Base-by-base conservation (phyloP, 2,888 invertebrate genomes). In the Clivina fossor region DNA sequence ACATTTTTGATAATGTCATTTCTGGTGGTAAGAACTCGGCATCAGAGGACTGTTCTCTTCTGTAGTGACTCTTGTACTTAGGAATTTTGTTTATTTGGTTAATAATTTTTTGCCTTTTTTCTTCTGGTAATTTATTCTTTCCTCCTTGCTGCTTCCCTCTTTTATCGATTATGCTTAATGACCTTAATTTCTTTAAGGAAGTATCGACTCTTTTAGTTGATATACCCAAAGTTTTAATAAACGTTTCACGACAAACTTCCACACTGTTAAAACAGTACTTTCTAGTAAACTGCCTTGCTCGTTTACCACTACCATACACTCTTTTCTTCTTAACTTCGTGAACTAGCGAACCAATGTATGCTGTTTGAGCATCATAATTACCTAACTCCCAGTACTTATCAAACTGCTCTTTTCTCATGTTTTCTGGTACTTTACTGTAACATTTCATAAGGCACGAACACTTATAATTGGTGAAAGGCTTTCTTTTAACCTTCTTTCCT, bases 51-150 rank as follows among this genome's bases (percentile, higher is more conserved):
- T 58, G 18, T 18, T 19, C 19, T 15, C 54, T 20, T n/a, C 49
- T 8, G 30, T 60, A 60, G 32, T 60, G 60, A 7, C 58, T 58
- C 13, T 26, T 58, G 37, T 60, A 60, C 24, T 53, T 51, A 8
- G 60, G 60, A 15, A 57, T 26, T 35, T 43, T 59, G 37, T 53
- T 44, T 5, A 59, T 57, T 16, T 53, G 48, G 4, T 13, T n/a
- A 13, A 33, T 54, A n/a, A 60, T 49, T 26, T 58, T 19, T 11
- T 48, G 4, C 2, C 5, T 37, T 15, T 35, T 32, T 38, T 40
- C 40, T 22, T 41, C 38, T 13, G 40, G 13, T 9, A 54, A 38
- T 35, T 58, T 58, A 37, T 57, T 51, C 16, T 30, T n/a, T 7
- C 56, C 56, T 37, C 32, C 58, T 37, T 51, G 47, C n/a, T n/a